Percentiles rank a stretch among this genome's conserved stretches.
Conservation (phyloP, 1,140 invertebrate genomes). For the Vanessa tameamea region DNA sequence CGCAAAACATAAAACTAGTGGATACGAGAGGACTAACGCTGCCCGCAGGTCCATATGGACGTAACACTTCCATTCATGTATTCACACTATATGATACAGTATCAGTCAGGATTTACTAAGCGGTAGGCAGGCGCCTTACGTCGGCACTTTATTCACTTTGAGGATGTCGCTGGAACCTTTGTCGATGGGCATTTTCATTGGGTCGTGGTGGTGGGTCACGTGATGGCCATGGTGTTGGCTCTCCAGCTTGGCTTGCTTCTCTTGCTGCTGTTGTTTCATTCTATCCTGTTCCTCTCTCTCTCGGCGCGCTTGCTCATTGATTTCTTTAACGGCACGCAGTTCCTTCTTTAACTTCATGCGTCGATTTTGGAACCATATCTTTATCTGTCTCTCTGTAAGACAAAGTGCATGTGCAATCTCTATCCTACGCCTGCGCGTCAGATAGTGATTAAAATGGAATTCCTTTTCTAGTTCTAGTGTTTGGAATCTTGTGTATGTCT, state of each 20-base stretch:
- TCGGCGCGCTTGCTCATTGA: conserved; percentile 94
- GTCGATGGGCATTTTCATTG: conserved; percentile 83
- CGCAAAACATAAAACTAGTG: conserved; percentile 77
- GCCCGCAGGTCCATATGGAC: conserved; percentile 66
- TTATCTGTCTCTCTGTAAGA: conserved; percentile 97
- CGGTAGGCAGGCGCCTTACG: conserved; percentile 77
- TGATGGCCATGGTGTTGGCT: conserved; percentile 81
- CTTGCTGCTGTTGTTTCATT: conserved; percentile 93
- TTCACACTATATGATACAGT: conserved; percentile 80
- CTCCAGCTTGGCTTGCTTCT: conserved; percentile 90
- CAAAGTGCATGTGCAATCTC: conserved; percentile 98
- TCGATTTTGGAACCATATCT: conserved; percentile 98
- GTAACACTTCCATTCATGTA: conserved; percentile 73
- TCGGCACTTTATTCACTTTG: conserved; percentile 85
- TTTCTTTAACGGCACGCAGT: conserved; percentile 94
- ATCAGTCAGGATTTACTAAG: conserved; percentile 75
- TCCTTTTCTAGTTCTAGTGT: conserved; percentile 98
- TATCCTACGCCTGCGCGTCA: conserved; percentile 96
- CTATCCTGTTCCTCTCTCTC: conserved; percentile 95
- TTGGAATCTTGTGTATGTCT: conserved; percentile 98
- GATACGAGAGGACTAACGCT: conserved; percentile 73
- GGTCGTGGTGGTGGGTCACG: conserved; percentile 80
- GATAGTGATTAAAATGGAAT: conserved; percentile 99
- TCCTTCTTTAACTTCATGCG: conserved; percentile 99
- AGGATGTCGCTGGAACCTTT: conserved; percentile 84